Evolutionary conservation across 2,797 vertebrate species (phyloP), one percentile per base, ranked within the genome.

Genomic region (Sebastiscus tertius): DNA sequence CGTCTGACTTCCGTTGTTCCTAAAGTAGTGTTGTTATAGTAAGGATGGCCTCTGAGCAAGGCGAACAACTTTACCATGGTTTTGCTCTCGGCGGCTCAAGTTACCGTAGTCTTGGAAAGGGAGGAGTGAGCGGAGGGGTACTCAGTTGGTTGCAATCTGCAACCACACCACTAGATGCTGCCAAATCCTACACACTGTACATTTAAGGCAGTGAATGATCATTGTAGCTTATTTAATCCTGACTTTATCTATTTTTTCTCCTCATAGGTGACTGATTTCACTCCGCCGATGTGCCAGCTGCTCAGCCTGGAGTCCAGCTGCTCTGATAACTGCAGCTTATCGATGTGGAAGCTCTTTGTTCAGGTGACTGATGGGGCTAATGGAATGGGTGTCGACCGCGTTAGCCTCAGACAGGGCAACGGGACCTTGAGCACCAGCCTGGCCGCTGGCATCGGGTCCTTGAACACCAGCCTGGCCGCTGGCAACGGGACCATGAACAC

Each of bases 251-350:
- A 27, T 36, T 52, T 62, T 36, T 11, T 56, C 8, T 16, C 27
- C n/a, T 34, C 3, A 5, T 18, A 93, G 91, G 91, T 90, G 64
- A 86, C 82, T 0, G 92, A 93, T 68, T 69, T 92, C 67, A 64
- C 20, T 5, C 18, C 14, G 1, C 93, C 93, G 0, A 59, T 46
- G 42, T 93, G 93, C 66, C 20, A 81, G 39, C 49, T 85, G n/a
- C 10, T 82, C 64, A 80, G n/a, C 6, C 58, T 84, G 13, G 63
- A 12, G 34, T 52, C 79, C 54, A 81, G 77, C 79, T 93, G 93
- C 78, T 72, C 86, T 1, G 22, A 22, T 1, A 60, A 81, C 82
- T 90, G 90, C 82, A 80, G 60, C 62, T 27, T 20, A 1, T 26
- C 39, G 0, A 42, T 1, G 26, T 93, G 92, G 92, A 36, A 68